A percentile compares a stretch with the other conserved stretches of the same genome.
phyloP scores from a whole-genome alignment of 92 coral and sea anemone genomes.

The Palythoa grandis region DNA sequence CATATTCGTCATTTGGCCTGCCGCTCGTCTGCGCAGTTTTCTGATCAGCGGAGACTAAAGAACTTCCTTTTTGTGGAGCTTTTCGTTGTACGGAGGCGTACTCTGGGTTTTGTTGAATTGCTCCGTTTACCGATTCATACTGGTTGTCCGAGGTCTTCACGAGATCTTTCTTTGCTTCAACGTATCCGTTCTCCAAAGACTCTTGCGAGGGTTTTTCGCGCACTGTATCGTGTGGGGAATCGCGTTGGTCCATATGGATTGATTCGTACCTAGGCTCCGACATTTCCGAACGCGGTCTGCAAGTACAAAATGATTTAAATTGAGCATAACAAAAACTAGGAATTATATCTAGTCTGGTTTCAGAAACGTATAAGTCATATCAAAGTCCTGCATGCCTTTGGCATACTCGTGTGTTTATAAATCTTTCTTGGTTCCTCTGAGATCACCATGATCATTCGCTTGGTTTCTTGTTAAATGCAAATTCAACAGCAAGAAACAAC shows the following conservation, averaged over 20 bases:
- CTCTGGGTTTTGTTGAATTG: background rate
- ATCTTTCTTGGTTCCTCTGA: no score
- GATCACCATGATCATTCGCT: no score
- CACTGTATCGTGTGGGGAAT: background rate
- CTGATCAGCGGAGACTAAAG: background rate
- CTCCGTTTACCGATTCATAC: background rate
- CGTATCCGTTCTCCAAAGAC: background rate
- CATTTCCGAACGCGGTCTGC: background rate
- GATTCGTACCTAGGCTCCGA: conserved; percentile 20
- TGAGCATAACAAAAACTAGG: background rate
- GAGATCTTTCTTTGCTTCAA: background rate
- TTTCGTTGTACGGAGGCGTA: background rate
- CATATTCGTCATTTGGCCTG: conserved; percentile 17
- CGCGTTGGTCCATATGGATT: conserved; percentile 9
- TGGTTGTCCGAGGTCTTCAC: background rate
- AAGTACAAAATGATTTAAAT: background rate
- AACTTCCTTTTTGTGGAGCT: background rate
- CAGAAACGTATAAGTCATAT: no score
- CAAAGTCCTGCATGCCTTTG: no score
- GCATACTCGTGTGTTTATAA: no score
- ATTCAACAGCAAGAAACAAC: no score
- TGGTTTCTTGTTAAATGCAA: no score
- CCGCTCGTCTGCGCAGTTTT: background rate
- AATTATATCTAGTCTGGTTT: no score
- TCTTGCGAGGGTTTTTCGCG: background rate